Conservation (phyloP, 2,113 vertebrate species). For the Cyanoderma ruficeps region DNA sequence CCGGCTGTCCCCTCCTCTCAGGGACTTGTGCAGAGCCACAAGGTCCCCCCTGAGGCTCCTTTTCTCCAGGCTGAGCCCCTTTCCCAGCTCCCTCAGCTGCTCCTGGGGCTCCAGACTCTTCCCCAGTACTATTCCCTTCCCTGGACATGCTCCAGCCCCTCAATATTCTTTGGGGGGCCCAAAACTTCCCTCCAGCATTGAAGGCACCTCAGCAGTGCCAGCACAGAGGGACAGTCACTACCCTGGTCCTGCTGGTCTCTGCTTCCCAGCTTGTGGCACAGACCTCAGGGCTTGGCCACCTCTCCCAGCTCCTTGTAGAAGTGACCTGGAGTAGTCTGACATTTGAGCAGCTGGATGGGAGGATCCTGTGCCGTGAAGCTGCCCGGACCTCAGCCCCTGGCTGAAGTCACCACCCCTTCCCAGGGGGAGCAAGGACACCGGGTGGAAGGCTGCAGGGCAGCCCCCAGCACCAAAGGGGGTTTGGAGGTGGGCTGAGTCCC, state of each 20-base stretch:
- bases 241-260: neutral
- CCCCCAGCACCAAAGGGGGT: neutral
- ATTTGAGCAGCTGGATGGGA: neutral
- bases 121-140: neutral
- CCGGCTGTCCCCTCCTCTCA: fast-evolving
- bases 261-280: neutral
- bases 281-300: neutral
- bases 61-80: neutral
- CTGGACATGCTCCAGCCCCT: neutral
- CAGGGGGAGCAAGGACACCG: fast-evolving
- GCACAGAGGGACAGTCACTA: neutral
- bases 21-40: neutral
- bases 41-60: neutral
- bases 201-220: neutral
- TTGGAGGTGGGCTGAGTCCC: neutral
- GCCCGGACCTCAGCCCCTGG: neutral
- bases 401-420: neutral
- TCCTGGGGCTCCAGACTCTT: neutral
- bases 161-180: neutral
- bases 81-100: neutral
- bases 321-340: neutral
- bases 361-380: neutral
- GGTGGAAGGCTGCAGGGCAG: neutral
- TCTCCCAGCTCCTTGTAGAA: neutral
- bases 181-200: neutral